Percentiles rank a stretch among this genome's conserved stretches.
Evolutionary conservation across 2,113 vertebrate genomes (phyloP).

Genomic region (Dryoscopus gambensis): DNA sequence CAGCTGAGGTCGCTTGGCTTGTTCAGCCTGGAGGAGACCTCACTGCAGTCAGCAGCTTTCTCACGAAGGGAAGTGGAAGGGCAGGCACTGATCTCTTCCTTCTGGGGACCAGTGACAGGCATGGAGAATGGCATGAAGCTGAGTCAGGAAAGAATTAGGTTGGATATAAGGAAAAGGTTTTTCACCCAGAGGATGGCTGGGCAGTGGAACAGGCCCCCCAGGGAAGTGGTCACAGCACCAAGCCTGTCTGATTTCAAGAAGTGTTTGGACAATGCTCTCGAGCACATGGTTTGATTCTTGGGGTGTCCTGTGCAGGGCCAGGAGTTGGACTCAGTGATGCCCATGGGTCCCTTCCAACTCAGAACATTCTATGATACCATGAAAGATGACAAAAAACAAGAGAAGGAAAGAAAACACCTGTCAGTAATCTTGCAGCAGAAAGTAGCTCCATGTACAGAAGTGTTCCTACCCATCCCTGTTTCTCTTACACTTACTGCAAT

Average conservation of each 20-base stretch:
- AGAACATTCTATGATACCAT: neutral
- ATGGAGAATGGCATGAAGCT: neutral
- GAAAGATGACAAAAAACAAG: neutral
- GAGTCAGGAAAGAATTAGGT: neutral
- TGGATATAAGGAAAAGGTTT: neutral
- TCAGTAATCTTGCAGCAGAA: neutral
- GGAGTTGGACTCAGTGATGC: neutral
- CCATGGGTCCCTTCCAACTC: neutral
- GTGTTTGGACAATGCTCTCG: rapidly evolving
- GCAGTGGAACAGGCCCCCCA: neutral
- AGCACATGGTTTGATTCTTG: neutral
- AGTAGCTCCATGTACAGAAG: neutral
- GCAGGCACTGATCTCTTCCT: neutral
- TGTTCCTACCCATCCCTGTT: neutral
- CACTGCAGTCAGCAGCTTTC: neutral
- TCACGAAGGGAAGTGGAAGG: neutral
- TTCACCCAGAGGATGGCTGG: neutral
- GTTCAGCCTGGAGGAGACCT: neutral
- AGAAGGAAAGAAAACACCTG: neutral
- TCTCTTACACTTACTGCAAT: neutral
- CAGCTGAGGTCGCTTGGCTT: neutral
- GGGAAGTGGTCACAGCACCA: neutral
- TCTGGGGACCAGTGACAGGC: neutral
- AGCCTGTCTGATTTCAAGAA: neutral
- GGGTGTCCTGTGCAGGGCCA: neutral